Evolutionary conservation across 2,888 invertebrate genomes (phyloP).

Genomic region (Drosophila austrosaltans): DNA sequence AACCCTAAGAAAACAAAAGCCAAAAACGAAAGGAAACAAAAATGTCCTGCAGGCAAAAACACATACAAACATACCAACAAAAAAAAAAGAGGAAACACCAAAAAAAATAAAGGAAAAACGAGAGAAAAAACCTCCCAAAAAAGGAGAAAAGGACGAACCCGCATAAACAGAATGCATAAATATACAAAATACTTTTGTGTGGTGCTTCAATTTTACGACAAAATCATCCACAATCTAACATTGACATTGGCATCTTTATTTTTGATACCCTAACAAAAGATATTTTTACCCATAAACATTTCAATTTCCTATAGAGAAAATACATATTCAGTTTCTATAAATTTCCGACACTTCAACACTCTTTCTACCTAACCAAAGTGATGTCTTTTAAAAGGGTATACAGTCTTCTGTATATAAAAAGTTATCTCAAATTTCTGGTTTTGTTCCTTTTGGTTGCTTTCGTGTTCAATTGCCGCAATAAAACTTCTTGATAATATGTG

Average conservation of each 20-base stretch:
- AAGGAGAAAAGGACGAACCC: constrained; percentile 41
- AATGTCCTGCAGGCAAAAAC: constrained; percentile 22
- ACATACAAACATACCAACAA: too few relatives aligned
- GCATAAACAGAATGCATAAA: constrained; percentile 52
- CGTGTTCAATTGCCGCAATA: constrained; percentile 79
- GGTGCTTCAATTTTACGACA: constrained; percentile 67
- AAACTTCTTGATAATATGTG: constrained; percentile 78
- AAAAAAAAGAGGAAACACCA: too few relatives aligned
- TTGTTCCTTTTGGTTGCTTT: constrained; percentile 27
- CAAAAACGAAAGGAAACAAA: constrained; percentile 52
- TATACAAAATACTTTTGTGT: constrained; percentile 52
- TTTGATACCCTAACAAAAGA: background rate
- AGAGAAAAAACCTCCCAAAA: background rate
- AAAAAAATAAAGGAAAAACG: constrained; percentile 12
- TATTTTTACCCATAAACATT: too few relatives aligned
- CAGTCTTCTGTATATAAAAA: background rate
- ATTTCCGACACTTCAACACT: too few relatives aligned
- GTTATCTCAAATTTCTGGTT: constrained; percentile 65
- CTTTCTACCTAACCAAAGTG: too few relatives aligned
- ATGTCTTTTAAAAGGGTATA: background rate
- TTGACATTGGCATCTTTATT: background rate
- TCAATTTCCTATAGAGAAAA: too few relatives aligned
- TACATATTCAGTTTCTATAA: too few relatives aligned
- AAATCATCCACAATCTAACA: constrained; percentile 16
- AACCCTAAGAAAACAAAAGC: constrained; percentile 58